Evolutionary conservation across 1,140 invertebrate species (phyloP).

Genomic region (Panagrolaimus sp.): DNA sequence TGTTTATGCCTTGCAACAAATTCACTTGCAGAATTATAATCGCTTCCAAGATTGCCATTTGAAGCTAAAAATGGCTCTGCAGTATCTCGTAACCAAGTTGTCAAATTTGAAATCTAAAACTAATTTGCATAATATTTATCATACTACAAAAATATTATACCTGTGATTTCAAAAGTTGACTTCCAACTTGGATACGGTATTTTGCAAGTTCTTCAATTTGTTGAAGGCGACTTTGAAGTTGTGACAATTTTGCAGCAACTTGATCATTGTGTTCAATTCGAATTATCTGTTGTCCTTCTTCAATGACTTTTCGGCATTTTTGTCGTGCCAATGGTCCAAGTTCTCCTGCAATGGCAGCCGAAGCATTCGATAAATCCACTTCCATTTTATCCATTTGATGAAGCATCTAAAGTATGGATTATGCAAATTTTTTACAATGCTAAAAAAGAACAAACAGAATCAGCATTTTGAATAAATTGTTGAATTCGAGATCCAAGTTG

Average conservation of each 20-base stretch:
- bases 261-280: constrained; percentile 19
- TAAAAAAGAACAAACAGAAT: not conserved
- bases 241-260: constrained; percentile 37
- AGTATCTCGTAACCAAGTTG: constrained; percentile 41
- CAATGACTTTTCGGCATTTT: constrained; percentile 40
- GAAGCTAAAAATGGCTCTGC: constrained; percentile 45
- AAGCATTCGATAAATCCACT: constrained; percentile 41
- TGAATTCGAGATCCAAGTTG: constrained; percentile 1
- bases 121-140: not conserved
- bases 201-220: constrained; percentile 50
- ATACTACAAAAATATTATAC: constrained; percentile 14
- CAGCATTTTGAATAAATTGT: not conserved
- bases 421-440: not conserved
- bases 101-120: constrained; percentile 34
- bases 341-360: constrained; percentile 54
- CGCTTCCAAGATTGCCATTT: constrained; percentile 43
- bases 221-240: constrained; percentile 36
- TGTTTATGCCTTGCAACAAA: constrained; percentile 45
- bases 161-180: constrained; percentile 29
- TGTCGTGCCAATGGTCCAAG: constrained; percentile 34
- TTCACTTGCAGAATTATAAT: constrained; percentile 33
- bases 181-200: constrained; percentile 32
- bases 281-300: constrained; percentile 50
- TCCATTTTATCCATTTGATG: constrained; percentile 53
- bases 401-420: constrained; percentile 40